Evolutionary conservation across 2,113 vertebrate genomes (phyloP).

Genomic region (Accipiter cooperii): DNA sequence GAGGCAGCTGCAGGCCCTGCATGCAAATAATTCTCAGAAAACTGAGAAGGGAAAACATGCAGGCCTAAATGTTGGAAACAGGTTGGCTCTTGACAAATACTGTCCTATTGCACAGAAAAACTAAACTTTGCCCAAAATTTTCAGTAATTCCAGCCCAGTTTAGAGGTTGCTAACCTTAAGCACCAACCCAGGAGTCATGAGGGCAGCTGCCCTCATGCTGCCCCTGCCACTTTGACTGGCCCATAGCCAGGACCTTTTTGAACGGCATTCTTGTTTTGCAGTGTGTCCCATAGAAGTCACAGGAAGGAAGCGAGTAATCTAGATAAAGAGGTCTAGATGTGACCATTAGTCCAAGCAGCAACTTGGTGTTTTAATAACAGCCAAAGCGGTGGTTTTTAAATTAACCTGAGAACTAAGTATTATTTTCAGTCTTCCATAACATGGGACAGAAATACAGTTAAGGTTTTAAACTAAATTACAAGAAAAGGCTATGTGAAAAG

Average conservation of each 20-base stretch:
- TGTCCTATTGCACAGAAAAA: not conserved
- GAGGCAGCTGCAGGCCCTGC: not conserved
- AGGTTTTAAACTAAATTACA: not conserved
- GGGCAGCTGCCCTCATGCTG: not conserved
- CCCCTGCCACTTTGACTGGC: not conserved
- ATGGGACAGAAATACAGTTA: not conserved
- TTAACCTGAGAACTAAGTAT: not conserved
- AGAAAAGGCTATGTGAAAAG: not conserved
- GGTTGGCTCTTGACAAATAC: not conserved
- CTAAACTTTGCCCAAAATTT: not conserved
- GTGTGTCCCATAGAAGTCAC: not conserved
- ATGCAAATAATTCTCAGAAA: not conserved
- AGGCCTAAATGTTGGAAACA: not conserved
- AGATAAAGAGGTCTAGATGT: not conserved
- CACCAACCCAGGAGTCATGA: not conserved
- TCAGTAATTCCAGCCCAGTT: not conserved
- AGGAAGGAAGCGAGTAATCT: not conserved
- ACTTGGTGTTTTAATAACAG: not conserved
- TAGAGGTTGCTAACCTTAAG: not conserved
- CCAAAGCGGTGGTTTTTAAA: not conserved
- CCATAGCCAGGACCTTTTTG: not conserved
- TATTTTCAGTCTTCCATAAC: not conserved
- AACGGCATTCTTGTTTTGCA: not conserved
- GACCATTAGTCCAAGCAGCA: not conserved
- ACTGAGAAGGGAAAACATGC: not conserved